phyloP scores from a whole-genome alignment of 2,113 vertebrate genomes.

The Indri indri region DNA sequence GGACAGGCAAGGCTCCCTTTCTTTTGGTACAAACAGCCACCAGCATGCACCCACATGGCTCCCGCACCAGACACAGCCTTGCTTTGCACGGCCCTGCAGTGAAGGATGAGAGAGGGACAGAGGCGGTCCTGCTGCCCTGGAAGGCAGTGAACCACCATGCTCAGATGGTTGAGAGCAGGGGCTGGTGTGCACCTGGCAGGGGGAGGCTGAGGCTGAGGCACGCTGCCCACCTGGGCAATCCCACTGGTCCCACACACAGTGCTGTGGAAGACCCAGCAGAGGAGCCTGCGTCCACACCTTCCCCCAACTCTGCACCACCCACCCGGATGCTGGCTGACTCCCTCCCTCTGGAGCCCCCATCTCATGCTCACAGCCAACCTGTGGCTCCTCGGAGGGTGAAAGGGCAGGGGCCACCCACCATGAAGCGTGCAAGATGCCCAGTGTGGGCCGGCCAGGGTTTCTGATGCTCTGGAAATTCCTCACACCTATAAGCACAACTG shows the following conservation, averaged over 20 bases:
- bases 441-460: not conserved
- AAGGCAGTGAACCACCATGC: not conserved
- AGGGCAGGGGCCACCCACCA: not conserved
- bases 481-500: not conserved
- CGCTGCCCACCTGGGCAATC: not conserved
- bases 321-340: not conserved
- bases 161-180: rapidly evolving
- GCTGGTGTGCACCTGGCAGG: not conserved
- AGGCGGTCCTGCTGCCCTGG: not conserved
- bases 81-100: not conserved
- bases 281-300: not conserved
- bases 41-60: not conserved
- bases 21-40: not conserved
- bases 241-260: not conserved
- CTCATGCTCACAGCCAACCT: not conserved
- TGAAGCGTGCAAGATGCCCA: not conserved
- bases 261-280: not conserved
- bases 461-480: not conserved
- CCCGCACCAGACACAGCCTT: not conserved
- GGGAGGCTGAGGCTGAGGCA: not conserved
- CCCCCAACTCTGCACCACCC: not conserved
- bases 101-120: not conserved
- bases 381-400: not conserved
- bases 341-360: not conserved
- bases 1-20: not conserved